Evolutionary conservation across 2,888 invertebrate genomes (phyloP).

Genomic region (Melipona beecheii): DNA sequence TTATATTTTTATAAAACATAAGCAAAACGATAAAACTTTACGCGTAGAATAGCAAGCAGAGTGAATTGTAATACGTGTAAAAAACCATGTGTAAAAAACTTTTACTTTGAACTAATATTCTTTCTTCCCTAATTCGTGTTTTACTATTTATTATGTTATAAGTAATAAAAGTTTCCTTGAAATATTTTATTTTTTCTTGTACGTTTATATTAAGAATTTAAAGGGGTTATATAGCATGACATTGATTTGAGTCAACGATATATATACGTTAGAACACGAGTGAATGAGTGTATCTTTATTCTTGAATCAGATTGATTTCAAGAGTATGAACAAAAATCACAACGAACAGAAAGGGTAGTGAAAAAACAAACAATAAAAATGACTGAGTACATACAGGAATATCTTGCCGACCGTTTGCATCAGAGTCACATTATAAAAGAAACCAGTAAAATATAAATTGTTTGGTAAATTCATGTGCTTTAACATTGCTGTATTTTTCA

Average conservation of each 20-base stretch:
- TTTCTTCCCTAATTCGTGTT: not conserved
- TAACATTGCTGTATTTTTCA: not conserved
- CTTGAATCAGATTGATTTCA: slow-evolving; percentile 7
- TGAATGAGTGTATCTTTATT: slow-evolving; percentile 1
- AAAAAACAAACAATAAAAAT: not conserved
- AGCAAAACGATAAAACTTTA: not conserved
- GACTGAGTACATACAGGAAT: slow-evolving; percentile 17
- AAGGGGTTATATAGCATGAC: not conserved
- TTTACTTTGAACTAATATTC: not conserved
- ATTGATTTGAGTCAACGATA: not conserved
- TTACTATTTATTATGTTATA: not conserved
- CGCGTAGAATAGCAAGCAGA: not conserved
- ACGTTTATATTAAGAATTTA: not conserved
- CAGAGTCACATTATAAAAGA: not conserved
- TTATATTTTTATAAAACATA: not conserved
- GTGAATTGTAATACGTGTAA: not conserved
- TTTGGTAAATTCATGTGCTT: slow-evolving; percentile 5
- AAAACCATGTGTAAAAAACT: not conserved
- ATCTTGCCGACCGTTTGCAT: slow-evolving; percentile 1
- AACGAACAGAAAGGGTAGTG: not conserved
- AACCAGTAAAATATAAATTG: slow-evolving; percentile 14
- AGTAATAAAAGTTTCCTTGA: not conserved
- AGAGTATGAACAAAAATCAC: not conserved
- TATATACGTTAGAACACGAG: not conserved
- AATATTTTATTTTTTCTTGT: not conserved